Conservation (phyloP, 2,888 invertebrate species). For the Mythimna pallens region DNA sequence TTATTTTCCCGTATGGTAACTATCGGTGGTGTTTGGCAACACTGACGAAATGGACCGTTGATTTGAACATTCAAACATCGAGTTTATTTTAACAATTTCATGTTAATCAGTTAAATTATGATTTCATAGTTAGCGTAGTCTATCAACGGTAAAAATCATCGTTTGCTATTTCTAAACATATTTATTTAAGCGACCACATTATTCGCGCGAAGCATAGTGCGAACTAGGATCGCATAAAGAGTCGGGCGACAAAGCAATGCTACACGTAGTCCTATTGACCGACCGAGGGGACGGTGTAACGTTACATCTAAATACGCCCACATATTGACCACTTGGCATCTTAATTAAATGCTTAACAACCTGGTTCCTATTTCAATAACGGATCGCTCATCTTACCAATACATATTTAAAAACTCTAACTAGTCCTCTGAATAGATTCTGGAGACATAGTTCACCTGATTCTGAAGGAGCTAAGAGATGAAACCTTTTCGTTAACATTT, state of each 20-base stretch:
- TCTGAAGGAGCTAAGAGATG: background rate
- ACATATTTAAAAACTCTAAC: slow-evolving; percentile 12
- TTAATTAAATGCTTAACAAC: slow-evolving; percentile 36
- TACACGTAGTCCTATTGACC: slow-evolving; percentile 69
- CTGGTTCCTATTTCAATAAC: slow-evolving; percentile 7
- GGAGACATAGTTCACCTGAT: background rate
- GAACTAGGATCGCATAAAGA: slow-evolving; percentile 62
- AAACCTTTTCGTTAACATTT: background rate
- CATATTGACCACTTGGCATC: slow-evolving; percentile 55
- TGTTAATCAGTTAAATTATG: background rate
- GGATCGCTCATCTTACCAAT: slow-evolving; percentile 18
- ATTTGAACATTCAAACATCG: slow-evolving; percentile 31
- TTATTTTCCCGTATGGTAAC: slow-evolving; percentile 63
- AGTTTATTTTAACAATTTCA: slow-evolving; percentile 3
- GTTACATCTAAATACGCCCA: slow-evolving; percentile 65
- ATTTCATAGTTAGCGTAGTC: background rate
- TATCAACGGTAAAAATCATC: slow-evolving; percentile 35
- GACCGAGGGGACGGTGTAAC: slow-evolving; percentile 71
- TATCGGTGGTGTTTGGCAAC: slow-evolving; percentile 67
- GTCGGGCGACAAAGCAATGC: slow-evolving; percentile 62
- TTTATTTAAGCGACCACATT: slow-evolving; percentile 52
- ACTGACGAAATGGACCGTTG: slow-evolving; percentile 53
- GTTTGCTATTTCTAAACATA: slow-evolving; percentile 35
- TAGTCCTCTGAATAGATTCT: slow-evolving; percentile 15
- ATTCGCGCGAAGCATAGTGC: slow-evolving; percentile 50